Evolutionary conservation across 2,113 vertebrate species (phyloP).

Genomic region (Amblyopsis rosae): DNA sequence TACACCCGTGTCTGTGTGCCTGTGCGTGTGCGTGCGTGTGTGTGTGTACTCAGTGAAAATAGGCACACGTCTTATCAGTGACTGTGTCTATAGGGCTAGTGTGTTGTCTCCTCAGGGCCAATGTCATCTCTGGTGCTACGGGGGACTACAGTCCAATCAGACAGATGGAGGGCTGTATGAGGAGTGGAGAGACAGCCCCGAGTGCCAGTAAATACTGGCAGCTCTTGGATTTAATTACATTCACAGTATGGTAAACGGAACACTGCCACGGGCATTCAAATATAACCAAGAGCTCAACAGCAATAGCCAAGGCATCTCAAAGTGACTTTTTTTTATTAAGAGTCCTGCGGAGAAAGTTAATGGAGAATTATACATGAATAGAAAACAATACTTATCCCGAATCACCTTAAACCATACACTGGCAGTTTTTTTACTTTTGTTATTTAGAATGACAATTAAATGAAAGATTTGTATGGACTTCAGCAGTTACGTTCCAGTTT

Average conservation of each 20-base stretch:
- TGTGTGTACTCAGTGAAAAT: neutral
- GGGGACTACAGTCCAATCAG: slow-evolving; percentile 74
- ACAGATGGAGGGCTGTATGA: slow-evolving; percentile 76
- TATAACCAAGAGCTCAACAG: slow-evolving; percentile 55
- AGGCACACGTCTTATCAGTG: slow-evolving; percentile 4
- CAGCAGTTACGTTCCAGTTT: no score
- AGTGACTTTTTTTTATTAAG: slow-evolving; percentile 39
- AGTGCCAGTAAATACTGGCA: slow-evolving; percentile 78
- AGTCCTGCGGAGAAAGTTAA: slow-evolving; percentile 41
- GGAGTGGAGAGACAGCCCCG: slow-evolving; percentile 48
- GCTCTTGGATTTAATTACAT: slow-evolving; percentile 79
- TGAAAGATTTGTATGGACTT: no score
- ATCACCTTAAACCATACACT: neutral
- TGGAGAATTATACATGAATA: slow-evolving; percentile 35
- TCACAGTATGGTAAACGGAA: slow-evolving; percentile 79
- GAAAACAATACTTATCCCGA: slow-evolving; percentile 20
- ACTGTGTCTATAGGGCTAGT: slow-evolving; percentile 52
- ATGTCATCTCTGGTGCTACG: slow-evolving; percentile 60
- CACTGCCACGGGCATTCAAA: slow-evolving; percentile 64
- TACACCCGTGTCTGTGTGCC: no score
- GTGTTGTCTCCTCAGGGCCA: slow-evolving; percentile 48
- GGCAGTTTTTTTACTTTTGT: neutral
- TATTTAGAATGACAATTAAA: no score
- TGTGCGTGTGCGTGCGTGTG: neutral
- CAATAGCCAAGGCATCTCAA: slow-evolving; percentile 35